Base-by-base conservation (phyloP, 2,113 vertebrate species). In the Poicephalus gulielmi region DNA sequence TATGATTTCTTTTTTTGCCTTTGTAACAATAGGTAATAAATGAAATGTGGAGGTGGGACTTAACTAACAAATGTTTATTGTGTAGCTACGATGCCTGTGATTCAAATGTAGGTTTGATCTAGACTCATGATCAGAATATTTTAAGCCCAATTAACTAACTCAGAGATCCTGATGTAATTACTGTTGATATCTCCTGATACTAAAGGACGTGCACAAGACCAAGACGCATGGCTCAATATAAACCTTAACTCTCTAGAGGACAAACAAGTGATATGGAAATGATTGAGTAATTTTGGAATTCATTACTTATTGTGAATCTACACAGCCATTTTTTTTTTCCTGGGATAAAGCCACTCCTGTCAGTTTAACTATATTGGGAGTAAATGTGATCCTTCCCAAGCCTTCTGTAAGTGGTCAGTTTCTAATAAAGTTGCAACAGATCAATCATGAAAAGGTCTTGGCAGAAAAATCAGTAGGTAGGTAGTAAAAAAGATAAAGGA, bases 401-500 rank as follows among this genome's bases (percentile, higher is more conserved):
- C 52, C 73, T 90, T 92, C 86, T 86, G 60, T 88, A 94, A 94
- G 80, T 17, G 86, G 84, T 92, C 39, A 64, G 76, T 96, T 94
- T 96, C 92, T 84, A 94, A 92, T 91, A 89, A 86, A 95, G 69
- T 79, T 93, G 74, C 84, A 96, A 86, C 52, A 94, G 90, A 96
- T 96, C 92, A 95, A 93, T 96, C 90, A 93, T 73, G 55, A 64
- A 94, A 96, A 96, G 69, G 57, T 92, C 90, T 95, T 91, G 92
- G 88, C 94, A 92, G 92, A 94, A 96, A 96, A 96, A 94, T 94
- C 52, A 0, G 84, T 96, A 92, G 55, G 55, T 90, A 79, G 77
- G 90, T 90, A 93, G 96, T 96, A 96, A 96, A 95, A 93, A 85
- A 95, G 91, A 91, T 93, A 96, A 93, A 96, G 73, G 86, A 92